These are phyloP conservation scores for Heterochromis multidens DNA, from an alignment of 2,113 vertebrate genomes.

Conservation along the genomic window DNA sequence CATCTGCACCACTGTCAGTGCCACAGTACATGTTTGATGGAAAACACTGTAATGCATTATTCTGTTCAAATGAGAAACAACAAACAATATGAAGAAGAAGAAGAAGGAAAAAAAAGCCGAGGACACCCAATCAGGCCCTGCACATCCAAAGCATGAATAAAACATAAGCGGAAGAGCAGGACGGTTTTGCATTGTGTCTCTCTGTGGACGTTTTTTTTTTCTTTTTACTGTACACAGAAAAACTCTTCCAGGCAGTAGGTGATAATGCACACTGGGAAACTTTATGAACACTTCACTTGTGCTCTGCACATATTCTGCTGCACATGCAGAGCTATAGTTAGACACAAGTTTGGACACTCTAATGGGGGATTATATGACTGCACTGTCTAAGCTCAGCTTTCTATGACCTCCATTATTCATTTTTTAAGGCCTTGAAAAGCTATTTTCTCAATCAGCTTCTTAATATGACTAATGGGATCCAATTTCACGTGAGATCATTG, in stretches of 20 bases:
- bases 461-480: not conserved
- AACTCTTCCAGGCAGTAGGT: not conserved
- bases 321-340: not conserved
- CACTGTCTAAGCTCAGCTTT: not conserved
- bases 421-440: not conserved
- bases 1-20: conserved; percentile 28
- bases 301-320: conserved; percentile 11
- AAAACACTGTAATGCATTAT: conserved; percentile 55
- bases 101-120: not conserved
- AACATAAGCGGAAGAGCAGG: conserved; percentile 41
- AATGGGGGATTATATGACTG: not conserved
- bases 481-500: not conserved
- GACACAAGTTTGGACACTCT: not conserved
- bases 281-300: conserved; percentile 31
- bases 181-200: conserved; percentile 17
- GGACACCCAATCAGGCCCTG: conserved; percentile 30
- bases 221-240: not conserved
- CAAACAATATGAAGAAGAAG: conserved; percentile 18
- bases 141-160: conserved; percentile 54
- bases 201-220: conserved; percentile 7
- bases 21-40: conserved; percentile 35
- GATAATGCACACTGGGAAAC: conserved; percentile 32
- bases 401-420: not conserved
- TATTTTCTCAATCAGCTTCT: not conserved
- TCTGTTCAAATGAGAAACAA: conserved; percentile 55